These are phyloP conservation scores for Seriola quinqueradiata DNA, from an alignment of 2,113 vertebrate species.

Conservation along the genomic window DNA sequence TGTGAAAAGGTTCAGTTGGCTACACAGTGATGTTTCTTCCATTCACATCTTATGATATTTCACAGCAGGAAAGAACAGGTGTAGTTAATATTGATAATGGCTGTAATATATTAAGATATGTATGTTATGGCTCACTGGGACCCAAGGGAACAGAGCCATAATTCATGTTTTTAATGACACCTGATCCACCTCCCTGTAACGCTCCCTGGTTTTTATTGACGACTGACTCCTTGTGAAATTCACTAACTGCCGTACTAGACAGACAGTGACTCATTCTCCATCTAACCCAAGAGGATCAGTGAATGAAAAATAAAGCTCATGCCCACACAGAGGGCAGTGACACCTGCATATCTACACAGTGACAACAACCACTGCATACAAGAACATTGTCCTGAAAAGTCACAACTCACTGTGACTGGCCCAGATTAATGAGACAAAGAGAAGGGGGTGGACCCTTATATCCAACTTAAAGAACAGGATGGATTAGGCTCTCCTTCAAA, in stretches of 20 bases:
- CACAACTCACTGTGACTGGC: not conserved
- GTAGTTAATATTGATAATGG: not conserved
- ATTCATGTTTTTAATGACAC: too few relatives aligned
- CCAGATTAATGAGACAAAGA: not conserved
- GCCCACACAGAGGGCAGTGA: constrained; percentile 8
- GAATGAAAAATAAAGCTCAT: not conserved
- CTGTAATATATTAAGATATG: not conserved
- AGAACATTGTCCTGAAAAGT: not conserved
- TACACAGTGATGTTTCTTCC: not conserved
- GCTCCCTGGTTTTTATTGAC: not conserved
- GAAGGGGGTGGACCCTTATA: not conserved
- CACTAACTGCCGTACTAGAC: not conserved
- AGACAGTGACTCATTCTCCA: not conserved
- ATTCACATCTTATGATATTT: not conserved
- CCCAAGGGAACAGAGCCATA: too few relatives aligned
- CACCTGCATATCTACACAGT: constrained; percentile 9
- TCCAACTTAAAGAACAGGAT: not conserved
- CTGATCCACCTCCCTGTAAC: too few relatives aligned
- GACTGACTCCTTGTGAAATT: not conserved
- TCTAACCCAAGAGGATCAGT: not conserved
- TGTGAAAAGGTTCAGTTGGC: not conserved
- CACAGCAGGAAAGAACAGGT: not conserved
- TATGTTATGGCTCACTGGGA: not conserved
- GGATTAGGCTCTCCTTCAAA: not conserved
- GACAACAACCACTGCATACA: not conserved